phyloP scores from a whole-genome alignment of 2,888 invertebrate species.

The Sthenelais limicola region DNA sequence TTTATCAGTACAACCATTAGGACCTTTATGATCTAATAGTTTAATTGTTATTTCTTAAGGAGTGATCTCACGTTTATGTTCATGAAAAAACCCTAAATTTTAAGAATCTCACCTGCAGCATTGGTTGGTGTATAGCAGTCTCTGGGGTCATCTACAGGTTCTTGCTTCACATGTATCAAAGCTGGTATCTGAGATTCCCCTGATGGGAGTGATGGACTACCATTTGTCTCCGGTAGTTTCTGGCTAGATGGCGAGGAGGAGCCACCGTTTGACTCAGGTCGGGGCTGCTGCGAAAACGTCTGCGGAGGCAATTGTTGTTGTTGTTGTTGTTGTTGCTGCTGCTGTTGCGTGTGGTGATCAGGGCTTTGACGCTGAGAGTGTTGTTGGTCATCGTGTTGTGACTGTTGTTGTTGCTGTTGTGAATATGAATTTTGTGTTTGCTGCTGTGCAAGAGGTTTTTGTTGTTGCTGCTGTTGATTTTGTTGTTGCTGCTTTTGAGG shows the following conservation, averaged over 20 bases:
- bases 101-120: conserved; percentile 9
- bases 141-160: conserved; percentile 10
- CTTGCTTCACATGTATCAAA: conserved; percentile 34
- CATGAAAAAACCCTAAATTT: too few species aligned
- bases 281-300: background rate
- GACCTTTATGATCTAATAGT: too few species aligned
- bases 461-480: conserved; percentile 18
- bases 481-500: conserved; percentile 5
- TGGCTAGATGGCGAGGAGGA: background rate
- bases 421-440: background rate
- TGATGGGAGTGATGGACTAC: background rate
- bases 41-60: too few species aligned
- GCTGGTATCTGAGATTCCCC: conserved; percentile 3
- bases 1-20: too few species aligned
- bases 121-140: conserved; percentile 24
- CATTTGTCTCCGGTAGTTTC: conserved; percentile 11
- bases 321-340: conserved; percentile 17
- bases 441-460: conserved; percentile 4
- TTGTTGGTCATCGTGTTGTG: conserved; percentile 9
- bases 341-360: conserved; percentile 34
- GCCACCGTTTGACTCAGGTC: too few species aligned
- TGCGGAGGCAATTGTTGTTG: conserved; percentile 3
- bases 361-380: background rate
- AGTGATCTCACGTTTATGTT: too few species aligned
- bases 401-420: background rate